Base-by-base conservation (phyloP, 2,113 vertebrate species). In the Peromyscus maniculatus region DNA sequence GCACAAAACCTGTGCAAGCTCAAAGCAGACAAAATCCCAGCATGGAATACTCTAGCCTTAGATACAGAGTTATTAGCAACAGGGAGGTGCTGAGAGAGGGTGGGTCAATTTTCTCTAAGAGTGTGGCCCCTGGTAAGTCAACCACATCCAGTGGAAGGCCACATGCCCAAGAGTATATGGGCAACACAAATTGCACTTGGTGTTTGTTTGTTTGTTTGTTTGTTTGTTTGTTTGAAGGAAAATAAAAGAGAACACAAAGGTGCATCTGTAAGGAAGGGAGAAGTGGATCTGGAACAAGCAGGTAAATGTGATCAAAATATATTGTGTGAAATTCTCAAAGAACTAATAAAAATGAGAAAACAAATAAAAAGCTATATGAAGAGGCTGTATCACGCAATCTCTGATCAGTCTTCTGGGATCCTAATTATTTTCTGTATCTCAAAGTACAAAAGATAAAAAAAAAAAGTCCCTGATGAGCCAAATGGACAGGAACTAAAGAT, bases 401-500 rank as follows among this genome's bases (percentile, higher is more conserved):
- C 59, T 62, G 22, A 82, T n/a, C 7, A 21, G 15, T 89, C 77
- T 77, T 96, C 13, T 31, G 24, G 24, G 19, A 77, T 55, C 80
- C 36, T 72, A 87, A 55, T 15, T 64, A 82, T 69, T 69, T 88
- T 87, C 59, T 31, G 7, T 21, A 91, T 89, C 82, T 95, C n/a
- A 94, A 87, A 93, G 28, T 78, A 91, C 28, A 83, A 87, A 91
- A 95, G 59, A 82, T 86, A 91, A 87, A 52, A 52, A 49, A 49
- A 87, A 52, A 52, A 87, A 26, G 15, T 91, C 39, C 59, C 3
- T 3, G 21, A 57, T 89, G 72, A 66, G 39, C 13, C 71, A 77
- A 66, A 39, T 1, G 1, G 67, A 87, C 5, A 64, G 24, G 10
- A 71, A 36, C 31, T 64, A 49, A 86, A 69, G n/a, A 88, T 75